A percentile compares a stretch with the other conserved stretches of the same genome.
phyloP scores from a whole-genome alignment of 2,888 invertebrate genomes.

The Barypeithes pellucidus region DNA sequence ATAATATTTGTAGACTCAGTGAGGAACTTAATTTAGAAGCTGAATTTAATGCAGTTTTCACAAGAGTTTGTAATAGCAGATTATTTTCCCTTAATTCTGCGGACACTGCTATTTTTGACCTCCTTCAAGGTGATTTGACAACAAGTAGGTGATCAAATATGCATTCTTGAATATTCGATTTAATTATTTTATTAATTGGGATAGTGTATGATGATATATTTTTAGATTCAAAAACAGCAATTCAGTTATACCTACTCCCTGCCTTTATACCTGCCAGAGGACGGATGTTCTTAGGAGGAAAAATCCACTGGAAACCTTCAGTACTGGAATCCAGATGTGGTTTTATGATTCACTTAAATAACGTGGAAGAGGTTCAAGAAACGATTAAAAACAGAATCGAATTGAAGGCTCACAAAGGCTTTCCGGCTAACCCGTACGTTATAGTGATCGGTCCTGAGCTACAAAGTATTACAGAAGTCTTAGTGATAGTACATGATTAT shows the following conservation, averaged over 20 bases:
- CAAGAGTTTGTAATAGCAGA: constrained; percentile 24
- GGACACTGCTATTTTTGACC: constrained; percentile 1
- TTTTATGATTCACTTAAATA: constrained; percentile 24
- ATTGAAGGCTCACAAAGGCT: constrained; percentile 17
- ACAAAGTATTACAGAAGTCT: constrained; percentile 7
- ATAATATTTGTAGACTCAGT: constrained; percentile 3
- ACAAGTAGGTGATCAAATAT: neutral
- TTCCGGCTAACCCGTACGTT: constrained; percentile 13
- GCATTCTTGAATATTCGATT: too few relatives aligned
- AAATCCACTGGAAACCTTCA: constrained; percentile 28
- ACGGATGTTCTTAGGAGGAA: constrained; percentile 23
- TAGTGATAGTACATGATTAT: constrained; percentile 26
- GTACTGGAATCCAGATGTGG: constrained; percentile 27
- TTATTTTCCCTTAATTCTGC: constrained; percentile 11
- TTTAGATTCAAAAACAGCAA: constrained; percentile 30
- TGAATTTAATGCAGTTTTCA: constrained; percentile 17
- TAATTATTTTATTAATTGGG: too few relatives aligned
- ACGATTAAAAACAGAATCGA: constrained; percentile 27
- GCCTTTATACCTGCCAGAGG: constrained; percentile 22
- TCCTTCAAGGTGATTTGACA: constrained; percentile 15
- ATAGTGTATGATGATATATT: too few relatives aligned
- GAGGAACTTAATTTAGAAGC: constrained; percentile 12
- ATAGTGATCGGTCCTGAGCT: constrained; percentile 22
- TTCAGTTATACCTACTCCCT: constrained; percentile 18
- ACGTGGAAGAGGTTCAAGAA: constrained; percentile 11